Evolutionary conservation across 2,888 invertebrate species (phyloP).

Genomic region (Acrobasis repandana): DNA sequence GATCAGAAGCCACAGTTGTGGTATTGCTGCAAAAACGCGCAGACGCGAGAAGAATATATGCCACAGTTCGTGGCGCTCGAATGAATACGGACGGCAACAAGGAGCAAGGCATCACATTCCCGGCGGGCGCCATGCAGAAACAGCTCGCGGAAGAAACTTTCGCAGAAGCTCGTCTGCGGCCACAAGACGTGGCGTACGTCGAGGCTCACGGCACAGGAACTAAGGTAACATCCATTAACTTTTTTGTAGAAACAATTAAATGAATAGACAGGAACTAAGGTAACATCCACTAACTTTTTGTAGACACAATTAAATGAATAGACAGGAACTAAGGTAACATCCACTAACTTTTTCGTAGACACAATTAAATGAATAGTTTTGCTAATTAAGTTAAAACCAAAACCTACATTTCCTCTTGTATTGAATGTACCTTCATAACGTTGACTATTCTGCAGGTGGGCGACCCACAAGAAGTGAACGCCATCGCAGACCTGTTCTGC

Average conservation of each 20-base stretch:
- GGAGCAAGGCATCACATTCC: constrained; percentile 94
- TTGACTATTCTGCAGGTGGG: constrained; percentile 84
- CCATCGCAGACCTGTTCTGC: constrained; percentile 96
- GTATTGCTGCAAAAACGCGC: constrained; percentile 91
- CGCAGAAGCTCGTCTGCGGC: constrained; percentile 90
- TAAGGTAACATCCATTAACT: constrained; percentile 80
- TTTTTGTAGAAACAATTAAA: no score
- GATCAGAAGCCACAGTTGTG: constrained; percentile 93
- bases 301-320: no score
- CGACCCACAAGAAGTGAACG: constrained; percentile 99
- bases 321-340: no score
- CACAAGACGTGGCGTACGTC: constrained; percentile 92
- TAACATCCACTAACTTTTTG: no score
- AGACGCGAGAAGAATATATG: constrained; percentile 91
- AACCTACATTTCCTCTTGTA: no score
- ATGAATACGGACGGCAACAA: constrained; percentile 97
- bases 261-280: no score
- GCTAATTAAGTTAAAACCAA: no score
- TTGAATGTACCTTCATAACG: neutral
- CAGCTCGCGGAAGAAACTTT: constrained; percentile 93
- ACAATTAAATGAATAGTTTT: no score
- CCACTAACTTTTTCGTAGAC: no score
- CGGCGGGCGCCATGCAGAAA: constrained; percentile 91
- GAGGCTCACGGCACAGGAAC: constrained; percentile 99
- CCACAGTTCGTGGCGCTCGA: constrained; percentile 93